Evolutionary conservation across 2,888 invertebrate species (phyloP), one percentile per base, ranked within the genome.

Genomic region (Nycteola revayana): DNA sequence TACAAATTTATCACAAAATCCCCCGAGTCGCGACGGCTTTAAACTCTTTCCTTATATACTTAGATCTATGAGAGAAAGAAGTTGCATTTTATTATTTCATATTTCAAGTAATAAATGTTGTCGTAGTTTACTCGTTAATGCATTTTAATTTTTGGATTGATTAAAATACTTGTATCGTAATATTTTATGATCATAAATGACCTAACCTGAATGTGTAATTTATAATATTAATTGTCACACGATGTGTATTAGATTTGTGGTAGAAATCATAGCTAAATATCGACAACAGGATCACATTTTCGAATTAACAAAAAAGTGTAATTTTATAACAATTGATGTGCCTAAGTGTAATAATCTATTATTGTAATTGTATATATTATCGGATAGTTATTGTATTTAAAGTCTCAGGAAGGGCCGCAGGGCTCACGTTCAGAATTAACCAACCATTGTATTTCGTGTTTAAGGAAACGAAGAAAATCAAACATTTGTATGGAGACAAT

Each of bases 311-410:
- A 82, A 77, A 75, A 69, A n/a, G n/a, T 53, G 82, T 87, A 83
- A 86, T 83, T 87, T 85, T 84, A 87, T 86, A 89, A 89, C 77
- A 89, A 89, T 89, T 83, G 89, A 89, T 89, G 89, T 89, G 89
- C 89, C 89, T 89, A 89, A 87, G 87, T 89, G 89, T 89, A 85
- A 79, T 79, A 62, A 64, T 86, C 74, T 86, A 82, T 55, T 55
- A 50, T 68, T 70, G 71, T 83, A 82, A 78, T 66, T 82, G 76
- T 83, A 80, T 72, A 77, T 75, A 72, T 27, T 49, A 60, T 35
- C 48, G 27, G 49, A 67, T 77, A 66, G 68, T 68, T 69, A 66
- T 70, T 66, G 62, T 72, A 74, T 67, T 65, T 60, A 60, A 65
- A 65, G 70, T 72, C 61, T 68, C 66, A 52, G 61, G 58, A 64